Percentiles rank a stretch among this genome's conserved stretches.
Evolutionary conservation across 2,797 vertebrate genomes (phyloP).

Genomic region (Sebastes baramenuke): DNA sequence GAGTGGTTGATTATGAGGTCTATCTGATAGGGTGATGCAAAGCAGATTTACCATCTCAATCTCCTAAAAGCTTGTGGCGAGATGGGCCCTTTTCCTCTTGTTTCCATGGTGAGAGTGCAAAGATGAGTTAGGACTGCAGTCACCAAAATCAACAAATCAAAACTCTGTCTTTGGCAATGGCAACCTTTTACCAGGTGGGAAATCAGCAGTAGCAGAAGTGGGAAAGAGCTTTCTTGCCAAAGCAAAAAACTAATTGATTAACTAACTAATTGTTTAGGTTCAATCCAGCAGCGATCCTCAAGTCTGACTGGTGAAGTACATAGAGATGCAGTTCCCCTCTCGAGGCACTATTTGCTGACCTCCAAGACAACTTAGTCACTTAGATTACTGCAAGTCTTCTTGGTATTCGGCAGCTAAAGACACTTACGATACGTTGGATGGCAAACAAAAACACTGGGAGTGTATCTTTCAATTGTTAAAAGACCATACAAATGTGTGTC

Average conservation of each 20-base stretch:
- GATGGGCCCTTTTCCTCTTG: neutral
- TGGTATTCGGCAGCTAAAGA: too few species aligned
- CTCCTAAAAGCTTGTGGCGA: constrained; percentile 28
- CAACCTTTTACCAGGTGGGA: neutral
- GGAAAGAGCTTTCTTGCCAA: neutral
- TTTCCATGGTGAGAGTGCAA: neutral
- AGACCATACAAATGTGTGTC: too few species aligned
- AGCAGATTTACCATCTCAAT: constrained; percentile 50
- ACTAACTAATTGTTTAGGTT: neutral
- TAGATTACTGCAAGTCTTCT: too few species aligned
- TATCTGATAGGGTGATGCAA: constrained; percentile 30
- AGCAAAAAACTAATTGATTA: neutral
- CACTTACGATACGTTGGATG: too few species aligned
- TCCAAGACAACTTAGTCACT: neutral
- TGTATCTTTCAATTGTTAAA: too few species aligned
- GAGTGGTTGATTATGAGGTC: constrained; percentile 31
- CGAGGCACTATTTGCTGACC: neutral
- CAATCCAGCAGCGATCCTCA: neutral
- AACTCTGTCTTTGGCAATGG: neutral
- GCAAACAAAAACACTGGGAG: too few species aligned
- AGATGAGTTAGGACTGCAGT: constrained; percentile 6
- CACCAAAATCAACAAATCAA: constrained; percentile 23
- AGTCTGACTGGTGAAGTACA: neutral
- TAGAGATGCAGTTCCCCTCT: neutral
- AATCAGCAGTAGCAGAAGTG: neutral